A percentile compares a stretch with the other conserved stretches of the same genome.
phyloP scores from a whole-genome alignment of 35 echinoderm and acorn worm genomes.

The Strongylocentrotus purpuratus region DNA sequence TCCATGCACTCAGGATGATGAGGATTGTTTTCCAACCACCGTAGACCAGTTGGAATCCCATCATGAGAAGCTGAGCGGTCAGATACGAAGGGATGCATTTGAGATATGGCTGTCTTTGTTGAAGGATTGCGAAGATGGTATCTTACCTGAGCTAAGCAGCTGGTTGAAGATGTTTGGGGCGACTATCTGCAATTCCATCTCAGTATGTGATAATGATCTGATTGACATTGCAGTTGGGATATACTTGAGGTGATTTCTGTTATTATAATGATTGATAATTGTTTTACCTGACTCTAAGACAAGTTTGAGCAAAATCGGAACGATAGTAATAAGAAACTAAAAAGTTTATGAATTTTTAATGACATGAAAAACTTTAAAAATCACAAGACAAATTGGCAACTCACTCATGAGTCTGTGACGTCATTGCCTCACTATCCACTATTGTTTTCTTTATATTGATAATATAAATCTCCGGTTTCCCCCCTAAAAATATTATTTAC shows the following conservation, averaged over 20 bases:
- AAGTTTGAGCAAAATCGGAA: no score
- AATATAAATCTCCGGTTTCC: no score
- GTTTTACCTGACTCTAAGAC: no score
- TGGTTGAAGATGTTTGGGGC: conserved; percentile 20
- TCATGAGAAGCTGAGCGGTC: not conserved
- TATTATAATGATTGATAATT: no score
- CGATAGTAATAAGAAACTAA: no score
- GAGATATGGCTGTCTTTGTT: not conserved
- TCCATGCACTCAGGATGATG: not conserved
- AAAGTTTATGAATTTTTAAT: no score
- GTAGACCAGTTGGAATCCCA: conserved; percentile 29
- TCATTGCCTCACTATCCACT: no score
- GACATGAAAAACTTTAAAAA: no score
- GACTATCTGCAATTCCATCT: not conserved
- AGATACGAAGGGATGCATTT: not conserved
- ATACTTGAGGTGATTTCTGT: not conserved
- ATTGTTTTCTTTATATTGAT: no score
- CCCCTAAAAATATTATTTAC: no score
- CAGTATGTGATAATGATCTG: conserved; percentile 26
- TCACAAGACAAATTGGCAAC: no score
- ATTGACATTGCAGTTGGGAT: not conserved
- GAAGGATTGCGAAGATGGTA: not conserved
- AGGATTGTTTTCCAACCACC: conserved; percentile 21
- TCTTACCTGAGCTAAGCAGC: not conserved
- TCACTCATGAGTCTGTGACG: no score